Evolutionary conservation across 1,140 invertebrate species (phyloP).

Genomic region (Drosophila sechellia): DNA sequence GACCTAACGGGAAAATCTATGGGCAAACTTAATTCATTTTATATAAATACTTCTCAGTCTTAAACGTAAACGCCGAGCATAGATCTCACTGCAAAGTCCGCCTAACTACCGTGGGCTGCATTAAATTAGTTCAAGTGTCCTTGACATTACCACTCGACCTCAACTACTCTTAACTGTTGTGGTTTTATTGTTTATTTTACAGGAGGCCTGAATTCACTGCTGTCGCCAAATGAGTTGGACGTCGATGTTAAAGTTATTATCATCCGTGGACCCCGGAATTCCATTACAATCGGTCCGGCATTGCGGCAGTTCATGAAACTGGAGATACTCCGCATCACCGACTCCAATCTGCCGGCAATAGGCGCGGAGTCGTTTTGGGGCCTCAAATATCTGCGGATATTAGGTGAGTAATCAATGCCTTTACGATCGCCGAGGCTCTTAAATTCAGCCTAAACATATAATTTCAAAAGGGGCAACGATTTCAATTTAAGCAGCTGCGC

Average conservation of each 20-base stretch:
- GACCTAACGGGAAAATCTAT: too few relatives aligned
- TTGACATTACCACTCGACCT: constrained; percentile 15
- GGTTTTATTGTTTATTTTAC: constrained; percentile 81
- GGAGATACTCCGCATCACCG: constrained; percentile 90
- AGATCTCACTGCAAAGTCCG: not conserved
- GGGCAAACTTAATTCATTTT: too few relatives aligned
- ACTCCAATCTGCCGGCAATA: constrained; percentile 91
- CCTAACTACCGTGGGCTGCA: not conserved
- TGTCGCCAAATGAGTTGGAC: constrained; percentile 87
- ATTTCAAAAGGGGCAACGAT: constrained; percentile 47
- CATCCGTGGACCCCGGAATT: constrained; percentile 89
- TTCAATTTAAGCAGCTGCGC: constrained; percentile 60
- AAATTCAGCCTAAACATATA: constrained; percentile 40
- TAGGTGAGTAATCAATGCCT: constrained; percentile 85
- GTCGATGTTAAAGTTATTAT: constrained; percentile 88
- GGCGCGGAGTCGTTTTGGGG: constrained; percentile 92
- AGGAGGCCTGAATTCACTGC: constrained; percentile 86
- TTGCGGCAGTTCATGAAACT: constrained; percentile 87
- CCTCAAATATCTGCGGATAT: constrained; percentile 87
- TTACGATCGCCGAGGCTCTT: constrained; percentile 40
- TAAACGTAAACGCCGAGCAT: too few relatives aligned
- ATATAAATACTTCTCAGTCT: too few relatives aligned
- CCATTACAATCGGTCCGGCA: constrained; percentile 91
- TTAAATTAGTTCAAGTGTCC: constrained; percentile 42
- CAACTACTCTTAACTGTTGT: constrained; percentile 32